These are phyloP conservation scores for Botia almorhae DNA, from an alignment of 2,797 vertebrate species.

Conservation along the genomic window DNA sequence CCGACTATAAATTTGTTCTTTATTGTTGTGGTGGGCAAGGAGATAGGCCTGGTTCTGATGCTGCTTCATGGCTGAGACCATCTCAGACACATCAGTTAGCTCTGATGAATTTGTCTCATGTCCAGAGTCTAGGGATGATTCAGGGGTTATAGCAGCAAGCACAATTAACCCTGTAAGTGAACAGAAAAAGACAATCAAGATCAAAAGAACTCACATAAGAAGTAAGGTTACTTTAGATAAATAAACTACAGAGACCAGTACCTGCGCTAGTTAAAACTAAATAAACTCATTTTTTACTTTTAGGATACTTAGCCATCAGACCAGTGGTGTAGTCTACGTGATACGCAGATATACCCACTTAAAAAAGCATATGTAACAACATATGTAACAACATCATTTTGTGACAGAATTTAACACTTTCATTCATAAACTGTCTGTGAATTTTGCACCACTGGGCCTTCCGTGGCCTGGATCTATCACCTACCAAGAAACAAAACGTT, in stretches of 20 bases:
- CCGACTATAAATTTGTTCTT: constrained; percentile 88
- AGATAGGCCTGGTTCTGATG: constrained; percentile 95
- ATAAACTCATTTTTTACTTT: background rate
- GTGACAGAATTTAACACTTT: too few species aligned
- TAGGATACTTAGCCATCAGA: background rate
- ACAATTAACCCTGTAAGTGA: constrained; percentile 90
- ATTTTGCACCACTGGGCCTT: too few species aligned
- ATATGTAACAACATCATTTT: too few species aligned
- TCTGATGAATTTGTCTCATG: constrained; percentile 98
- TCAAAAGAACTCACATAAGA: background rate
- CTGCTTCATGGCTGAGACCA: constrained; percentile 98
- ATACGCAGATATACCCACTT: too few species aligned
- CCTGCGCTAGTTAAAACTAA: background rate
- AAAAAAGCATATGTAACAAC: too few species aligned
- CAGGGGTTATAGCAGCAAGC: constrained; percentile 97
- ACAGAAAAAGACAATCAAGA: constrained; percentile 9
- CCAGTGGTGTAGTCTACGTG: too few species aligned
- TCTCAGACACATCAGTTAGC: constrained; percentile 94
- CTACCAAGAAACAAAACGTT: too few species aligned
- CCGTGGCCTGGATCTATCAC: too few species aligned
- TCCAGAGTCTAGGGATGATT: constrained; percentile 96
- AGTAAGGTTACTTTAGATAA: background rate
- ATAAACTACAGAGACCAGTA: background rate
- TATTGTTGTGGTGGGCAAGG: constrained; percentile 95
- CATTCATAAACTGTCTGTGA: too few species aligned